A percentile compares a stretch with the other conserved stretches of the same genome.
phyloP scores from a whole-genome alignment of 2,797 vertebrate species.

The Sylvilagus floridanus region DNA sequence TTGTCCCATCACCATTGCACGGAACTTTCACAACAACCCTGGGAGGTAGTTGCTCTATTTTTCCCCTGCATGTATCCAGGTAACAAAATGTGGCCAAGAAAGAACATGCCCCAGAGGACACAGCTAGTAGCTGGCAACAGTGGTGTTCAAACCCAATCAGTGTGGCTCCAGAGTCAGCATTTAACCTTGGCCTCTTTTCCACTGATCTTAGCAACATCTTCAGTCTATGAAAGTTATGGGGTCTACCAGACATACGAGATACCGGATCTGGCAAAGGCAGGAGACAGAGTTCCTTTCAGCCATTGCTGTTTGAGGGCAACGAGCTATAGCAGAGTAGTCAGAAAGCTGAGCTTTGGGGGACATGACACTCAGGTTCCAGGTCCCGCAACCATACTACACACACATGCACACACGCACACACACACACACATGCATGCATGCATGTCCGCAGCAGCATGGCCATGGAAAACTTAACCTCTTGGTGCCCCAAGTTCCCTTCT shows the following conservation, averaged over 20 bases:
- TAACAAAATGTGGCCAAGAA: not conserved
- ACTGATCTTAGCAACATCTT: not conserved
- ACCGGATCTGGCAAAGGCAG: not conserved
- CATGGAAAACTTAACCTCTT: not conserved
- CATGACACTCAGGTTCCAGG: not conserved
- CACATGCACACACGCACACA: not conserved
- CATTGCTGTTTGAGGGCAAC: not conserved
- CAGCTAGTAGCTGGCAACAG: not conserved
- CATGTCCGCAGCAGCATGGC: not conserved
- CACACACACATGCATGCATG: too few species aligned
- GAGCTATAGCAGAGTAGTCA: fast-evolving
- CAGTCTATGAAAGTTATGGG: not conserved
- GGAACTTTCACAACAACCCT: not conserved
- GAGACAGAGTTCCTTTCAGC: not conserved
- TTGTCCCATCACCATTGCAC: not conserved
- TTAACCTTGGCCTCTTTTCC: not conserved
- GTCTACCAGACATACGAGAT: not conserved
- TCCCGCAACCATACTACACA: not conserved
- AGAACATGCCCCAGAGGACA: not conserved
- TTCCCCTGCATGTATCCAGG: not conserved
- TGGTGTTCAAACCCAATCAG: not conserved
- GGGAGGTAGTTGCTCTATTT: not conserved
- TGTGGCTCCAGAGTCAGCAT: not conserved
- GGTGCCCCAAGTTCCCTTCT: not conserved
- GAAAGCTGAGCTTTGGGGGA: not conserved